Evolutionary conservation across 2,888 invertebrate species (phyloP).

Genomic region (Helleia helle): DNA sequence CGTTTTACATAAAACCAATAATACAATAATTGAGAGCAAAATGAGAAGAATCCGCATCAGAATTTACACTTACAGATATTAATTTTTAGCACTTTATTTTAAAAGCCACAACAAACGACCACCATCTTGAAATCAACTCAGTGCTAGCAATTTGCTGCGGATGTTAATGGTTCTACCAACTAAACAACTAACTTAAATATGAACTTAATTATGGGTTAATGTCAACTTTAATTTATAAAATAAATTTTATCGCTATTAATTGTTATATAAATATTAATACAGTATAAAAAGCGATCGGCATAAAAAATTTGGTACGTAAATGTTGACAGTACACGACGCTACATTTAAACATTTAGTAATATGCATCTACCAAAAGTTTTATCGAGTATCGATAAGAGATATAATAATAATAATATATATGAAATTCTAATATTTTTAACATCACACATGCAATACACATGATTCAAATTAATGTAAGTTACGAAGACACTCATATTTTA

Average conservation of each 20-base stretch:
- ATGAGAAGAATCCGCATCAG: conserved; percentile 7
- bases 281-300: conserved; percentile 22
- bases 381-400: conserved; percentile 15
- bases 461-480: no score
- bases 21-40: conserved; percentile 1
- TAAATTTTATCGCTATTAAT: background rate
- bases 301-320: background rate
- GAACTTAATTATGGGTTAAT: background rate
- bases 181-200: conserved; percentile 15
- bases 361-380: conserved; percentile 5
- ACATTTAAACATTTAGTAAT: no score
- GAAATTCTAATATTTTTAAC: no score
- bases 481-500: no score
- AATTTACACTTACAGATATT: conserved; percentile 31
- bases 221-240: background rate
- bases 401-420: background rate
- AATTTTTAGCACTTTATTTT: conserved; percentile 38
- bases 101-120: conserved; percentile 72
- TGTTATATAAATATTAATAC: conserved; percentile 11
- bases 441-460: no score
- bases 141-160: conserved; percentile 36
- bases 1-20: no score
- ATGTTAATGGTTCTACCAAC: conserved; percentile 29
- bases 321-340: conserved; percentile 30
- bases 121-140: conserved; percentile 69